Conservation (phyloP, 2,888 invertebrate genomes). For the Stegana nigrithorax region DNA sequence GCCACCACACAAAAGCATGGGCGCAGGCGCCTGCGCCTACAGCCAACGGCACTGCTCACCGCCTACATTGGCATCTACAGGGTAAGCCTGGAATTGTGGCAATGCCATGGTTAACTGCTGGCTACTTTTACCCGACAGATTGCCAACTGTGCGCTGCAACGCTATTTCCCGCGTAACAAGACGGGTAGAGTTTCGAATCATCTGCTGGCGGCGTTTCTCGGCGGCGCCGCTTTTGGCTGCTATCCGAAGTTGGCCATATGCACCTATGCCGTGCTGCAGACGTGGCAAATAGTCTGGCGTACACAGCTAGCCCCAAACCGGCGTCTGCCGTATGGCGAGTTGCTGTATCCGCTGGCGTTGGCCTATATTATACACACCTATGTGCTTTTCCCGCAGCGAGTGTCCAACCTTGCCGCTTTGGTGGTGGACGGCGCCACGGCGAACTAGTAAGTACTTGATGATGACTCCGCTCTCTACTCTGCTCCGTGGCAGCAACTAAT, state of each 20-base stretch:
- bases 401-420: constrained; percentile 33
- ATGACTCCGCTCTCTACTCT: no score
- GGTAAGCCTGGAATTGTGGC: constrained; percentile 47
- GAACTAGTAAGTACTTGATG: constrained; percentile 43
- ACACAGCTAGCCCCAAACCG: not conserved
- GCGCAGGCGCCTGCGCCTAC: constrained; percentile 34
- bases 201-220: constrained; percentile 48
- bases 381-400: constrained; percentile 19
- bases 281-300: constrained; percentile 42
- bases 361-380: constrained; percentile 42
- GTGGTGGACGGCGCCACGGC: constrained; percentile 36
- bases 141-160: constrained; percentile 44
- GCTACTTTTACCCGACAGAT: constrained; percentile 30
- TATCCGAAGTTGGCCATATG: constrained; percentile 49
- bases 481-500: no score
- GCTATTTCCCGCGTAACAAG: not conserved
- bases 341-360: constrained; percentile 28
- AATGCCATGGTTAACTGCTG: not conserved
- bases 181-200: constrained; percentile 34
- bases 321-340: constrained; percentile 29
- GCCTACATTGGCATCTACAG: constrained; percentile 57
- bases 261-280: constrained; percentile 45
- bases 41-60: constrained; percentile 46
- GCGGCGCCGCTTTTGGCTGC: constrained; percentile 49
- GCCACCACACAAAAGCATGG: constrained; percentile 25